Conservation (phyloP, 37 sponge, comb jelly and placozoan species). For the Axinella damicornis region DNA sequence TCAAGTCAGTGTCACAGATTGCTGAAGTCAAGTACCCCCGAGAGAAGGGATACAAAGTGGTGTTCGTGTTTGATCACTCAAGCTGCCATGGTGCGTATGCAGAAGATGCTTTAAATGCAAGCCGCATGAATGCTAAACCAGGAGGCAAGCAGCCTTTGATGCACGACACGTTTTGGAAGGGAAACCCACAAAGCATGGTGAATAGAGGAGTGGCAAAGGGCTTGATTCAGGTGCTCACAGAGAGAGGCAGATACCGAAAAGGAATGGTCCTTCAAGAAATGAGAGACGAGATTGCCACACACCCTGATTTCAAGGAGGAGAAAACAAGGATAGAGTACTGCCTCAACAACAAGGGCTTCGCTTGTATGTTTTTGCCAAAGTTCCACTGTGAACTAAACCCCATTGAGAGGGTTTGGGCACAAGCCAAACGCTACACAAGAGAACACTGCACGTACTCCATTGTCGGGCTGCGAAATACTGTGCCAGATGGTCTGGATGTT, state of each 20-base stretch:
- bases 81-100: too few species aligned
- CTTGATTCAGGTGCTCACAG: constrained; percentile 5
- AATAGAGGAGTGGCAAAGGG: constrained; percentile 28
- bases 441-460: constrained; percentile 27
- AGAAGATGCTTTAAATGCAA: too few species aligned
- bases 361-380: too few species aligned
- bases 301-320: constrained; percentile 46
- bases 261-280: constrained; percentile 5
- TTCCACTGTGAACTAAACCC: too few species aligned
- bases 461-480: background rate
- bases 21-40: constrained; percentile 48
- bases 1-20: constrained; percentile 21
- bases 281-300: constrained; percentile 11
- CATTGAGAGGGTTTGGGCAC: too few species aligned
- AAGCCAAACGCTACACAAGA: constrained; percentile 36
- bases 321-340: constrained; percentile 29
- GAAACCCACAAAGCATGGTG: too few species aligned
- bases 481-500: constrained; percentile 9
- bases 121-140: too few species aligned
- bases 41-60: constrained; percentile 22
- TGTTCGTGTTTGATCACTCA: too few species aligned
- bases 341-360: constrained; percentile 1
- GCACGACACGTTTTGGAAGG: too few species aligned
- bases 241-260: constrained; percentile 12
- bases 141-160: too few species aligned